Conservation (phyloP, 2,888 invertebrate species). For the Macropis europaea region DNA sequence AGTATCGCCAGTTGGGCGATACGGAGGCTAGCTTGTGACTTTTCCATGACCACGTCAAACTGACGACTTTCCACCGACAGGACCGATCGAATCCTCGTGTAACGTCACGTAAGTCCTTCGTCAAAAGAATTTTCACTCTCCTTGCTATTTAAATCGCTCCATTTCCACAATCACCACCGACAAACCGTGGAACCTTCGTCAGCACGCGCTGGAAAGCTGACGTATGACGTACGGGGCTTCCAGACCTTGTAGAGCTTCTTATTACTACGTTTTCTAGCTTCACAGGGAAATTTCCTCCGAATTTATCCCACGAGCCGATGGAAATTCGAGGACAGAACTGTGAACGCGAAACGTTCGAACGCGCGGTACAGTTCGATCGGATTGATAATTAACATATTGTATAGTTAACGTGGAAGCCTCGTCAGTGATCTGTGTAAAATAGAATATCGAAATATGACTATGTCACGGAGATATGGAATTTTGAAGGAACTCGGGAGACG, state of each 20-base stretch:
- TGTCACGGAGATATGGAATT: background rate
- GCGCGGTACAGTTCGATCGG: no score
- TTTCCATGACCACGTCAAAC: constrained; percentile 22
- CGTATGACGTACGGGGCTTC: background rate
- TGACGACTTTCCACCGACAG: constrained; percentile 15
- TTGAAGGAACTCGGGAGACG: no score
- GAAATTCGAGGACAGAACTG: no score
- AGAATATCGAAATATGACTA: background rate
- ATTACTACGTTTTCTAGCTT: background rate
- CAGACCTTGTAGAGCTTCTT: constrained; percentile 3
- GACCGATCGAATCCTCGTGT: constrained; percentile 1
- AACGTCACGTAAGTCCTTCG: constrained; percentile 42
- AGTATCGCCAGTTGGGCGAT: constrained; percentile 57
- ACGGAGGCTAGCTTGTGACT: constrained; percentile 40
- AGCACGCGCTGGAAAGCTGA: no score
- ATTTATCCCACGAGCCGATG: no score
- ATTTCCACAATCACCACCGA: no score
- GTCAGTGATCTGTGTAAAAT: no score
- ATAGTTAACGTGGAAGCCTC: background rate
- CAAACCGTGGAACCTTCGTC: background rate
- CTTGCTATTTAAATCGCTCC: background rate
- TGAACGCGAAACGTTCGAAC: no score
- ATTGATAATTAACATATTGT: background rate
- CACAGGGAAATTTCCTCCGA: no score
- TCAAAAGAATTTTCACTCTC: background rate